Percentiles rank a stretch among this genome's conserved stretches.
Evolutionary conservation across 2,888 invertebrate species (phyloP).

Genomic region (Eupithecia pulchellata): DNA sequence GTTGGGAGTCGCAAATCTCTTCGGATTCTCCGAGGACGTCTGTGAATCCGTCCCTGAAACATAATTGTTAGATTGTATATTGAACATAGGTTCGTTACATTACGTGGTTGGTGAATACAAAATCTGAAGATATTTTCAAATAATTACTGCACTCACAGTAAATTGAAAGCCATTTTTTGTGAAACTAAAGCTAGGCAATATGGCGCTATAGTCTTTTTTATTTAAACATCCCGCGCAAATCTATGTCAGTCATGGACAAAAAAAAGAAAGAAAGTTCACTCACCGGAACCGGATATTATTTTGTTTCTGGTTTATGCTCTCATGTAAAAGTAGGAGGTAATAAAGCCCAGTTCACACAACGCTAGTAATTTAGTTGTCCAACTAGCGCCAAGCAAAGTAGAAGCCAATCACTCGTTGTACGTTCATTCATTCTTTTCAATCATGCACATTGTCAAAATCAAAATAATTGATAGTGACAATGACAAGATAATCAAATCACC

Average conservation of each 20-base stretch:
- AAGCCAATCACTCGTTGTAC: neutral
- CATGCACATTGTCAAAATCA: neutral
- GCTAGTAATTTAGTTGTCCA: neutral
- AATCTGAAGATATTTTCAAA: neutral
- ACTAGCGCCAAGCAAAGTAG: neutral
- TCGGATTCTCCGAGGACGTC: constrained; percentile 63
- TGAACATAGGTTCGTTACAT: neutral
- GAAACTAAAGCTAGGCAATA: neutral
- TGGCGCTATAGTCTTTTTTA: neutral
- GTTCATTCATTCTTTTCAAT: neutral
- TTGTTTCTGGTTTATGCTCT: neutral
- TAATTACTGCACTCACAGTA: constrained; percentile 44
- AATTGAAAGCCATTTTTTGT: constrained; percentile 31
- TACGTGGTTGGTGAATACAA: neutral
- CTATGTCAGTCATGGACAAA: neutral
- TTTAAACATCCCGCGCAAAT: constrained; percentile 1
- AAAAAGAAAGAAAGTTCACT: neutral
- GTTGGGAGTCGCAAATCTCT: constrained; percentile 70
- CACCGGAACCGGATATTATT: neutral
- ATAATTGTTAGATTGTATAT: neutral
- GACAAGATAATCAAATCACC: neutral
- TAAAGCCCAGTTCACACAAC: neutral
- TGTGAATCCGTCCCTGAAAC: constrained; percentile 64
- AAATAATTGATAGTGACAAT: neutral
- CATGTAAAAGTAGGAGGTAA: too few relatives aligned